Evolutionary conservation across 2,797 vertebrate genomes (phyloP), one percentile per base, ranked within the genome.

Genomic region (Poecilia gillii): DNA sequence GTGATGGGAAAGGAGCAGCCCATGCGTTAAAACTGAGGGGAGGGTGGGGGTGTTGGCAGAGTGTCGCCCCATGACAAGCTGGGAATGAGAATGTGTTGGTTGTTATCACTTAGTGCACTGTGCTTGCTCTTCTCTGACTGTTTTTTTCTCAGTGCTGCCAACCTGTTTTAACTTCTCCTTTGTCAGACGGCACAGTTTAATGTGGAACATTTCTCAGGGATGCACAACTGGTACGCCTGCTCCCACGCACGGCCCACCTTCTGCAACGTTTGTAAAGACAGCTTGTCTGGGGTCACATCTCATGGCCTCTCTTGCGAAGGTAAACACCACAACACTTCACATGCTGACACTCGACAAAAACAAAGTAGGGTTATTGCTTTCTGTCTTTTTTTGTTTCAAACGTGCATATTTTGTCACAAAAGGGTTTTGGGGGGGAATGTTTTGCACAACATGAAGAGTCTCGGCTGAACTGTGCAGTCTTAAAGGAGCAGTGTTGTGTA

Each of bases 181-280:
- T 95, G 92, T 91, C 95, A 99, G 98, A 98, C 98, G 88, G 98
- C 98, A 95, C 98, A 99, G 97, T 99, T 99, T 97, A 99, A 99
- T 93, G 97, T 99, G 97, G 98, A 99, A 95, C 98, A 99, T 97
- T 99, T 99, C 98, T 99, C 98, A 98, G 98, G 98, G 96, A 99
- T 98, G 97, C 98, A 99, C 96, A 99, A 99, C 97, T 99, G 98
- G 98, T 99, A 99, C 88, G 98, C 98, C 96, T 99, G 98, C 95
- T 99, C 98, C 93, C 98, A 99, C 0, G 98, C 98, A 91, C 97
- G 98, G 81, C 98, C 98, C 80, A 99, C 98, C 91, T 99, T 99
- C 93, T 99, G 98, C 85, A 99, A 99, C n/a, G 98, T 99, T 85
- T 99, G 98, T 88, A 96, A 98, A 91, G 98, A 99, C 90, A 99